Base-by-base conservation (phyloP, 1,140 invertebrate genomes). In the Aphelinus certus region DNA sequence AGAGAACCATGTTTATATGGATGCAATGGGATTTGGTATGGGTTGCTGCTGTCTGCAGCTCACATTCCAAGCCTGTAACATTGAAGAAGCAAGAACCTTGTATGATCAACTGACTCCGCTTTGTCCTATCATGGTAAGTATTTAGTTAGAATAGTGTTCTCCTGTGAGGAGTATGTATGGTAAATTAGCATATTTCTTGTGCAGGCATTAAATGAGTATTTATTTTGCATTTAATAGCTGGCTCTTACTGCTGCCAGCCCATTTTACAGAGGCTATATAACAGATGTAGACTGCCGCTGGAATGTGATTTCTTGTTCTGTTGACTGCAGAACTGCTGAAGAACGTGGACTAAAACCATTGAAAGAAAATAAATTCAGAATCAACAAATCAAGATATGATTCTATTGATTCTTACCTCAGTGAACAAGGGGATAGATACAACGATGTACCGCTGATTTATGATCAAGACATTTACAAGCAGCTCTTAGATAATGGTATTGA, bases 11-110 rank as follows among this genome's bases (percentile, higher is more conserved):
- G 93, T 99, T 74, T 97, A 98, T 81, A 94, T 99, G 93, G 98
- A 99, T 87, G 95, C 97, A 1, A 99, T 99, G 97, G 98, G 97
- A 51, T 99, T 99, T 88, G 98, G 98, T 57, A 99, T 99, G 98
- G 98, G 98, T 51, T 98, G 96, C 84, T 98, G 95, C 82, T 99
- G 98, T 86, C 89, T 99, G 7, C 98, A 99, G 87, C 89, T 98
- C 45, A 97, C 96, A 49, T 98, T 97, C 87, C 95, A 98, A 89
- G 97, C 98, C 0, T 98, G 97, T 86, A 98, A 98, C 84, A 97
- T 99, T 57, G 90, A 91, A 60, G 98, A 99, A 90, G 98, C 98
- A 3, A 90, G 96, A 76, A 95, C 94, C 45, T 90, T 99, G 0
- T 99, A 99, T 84, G 98, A 99, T 88, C 98, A 99, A 85, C 90